Base-by-base conservation (phyloP, 1,140 invertebrate genomes). In the Globodera rostochiensis region DNA sequence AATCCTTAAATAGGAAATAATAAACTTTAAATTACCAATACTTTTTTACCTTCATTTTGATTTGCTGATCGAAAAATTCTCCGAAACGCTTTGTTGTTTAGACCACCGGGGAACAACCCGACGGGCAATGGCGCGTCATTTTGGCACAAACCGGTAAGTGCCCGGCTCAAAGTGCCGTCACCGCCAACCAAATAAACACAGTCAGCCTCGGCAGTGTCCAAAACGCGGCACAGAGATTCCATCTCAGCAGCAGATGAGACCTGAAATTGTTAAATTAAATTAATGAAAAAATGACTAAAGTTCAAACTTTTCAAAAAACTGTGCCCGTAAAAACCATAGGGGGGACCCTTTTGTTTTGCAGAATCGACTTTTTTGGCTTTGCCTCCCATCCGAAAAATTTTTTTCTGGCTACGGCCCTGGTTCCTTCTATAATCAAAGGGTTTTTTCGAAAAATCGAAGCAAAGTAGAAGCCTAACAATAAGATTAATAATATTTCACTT, bases 51-150 rank as follows among this genome's bases (percentile, higher is more conserved):
- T 69, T 49, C 25, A 36, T 46, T 47, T 36, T 70, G 19, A 13
- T 76, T 76, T n/a, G 45, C 8, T 69, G 66, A 78, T 70, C 25
- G 50, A 46, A 78, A 70, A 8, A 78, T 71, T 36, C 46, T 25
- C 36, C 49, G 21, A 69, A 78, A 78, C 69, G 77, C 45, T 50
- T 50, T 74, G 69, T 84, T 84, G 6, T 57, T n/a, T 21, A 66
- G 49, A n/a, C 83, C 83, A 53, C 83, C 83, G 8, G 83, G 83
- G 53, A 84, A 84, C 5, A 85, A 36, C 7, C 83, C 77, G 45
- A 84, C 50, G 9, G 83, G 83, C 69, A 78, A 75, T 46, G 46
- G 80, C 36, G 25, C 74, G 19, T 11, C 45, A 15, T 82, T 82
- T 69, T 75, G 46, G 50, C 64, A 49, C 3, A 84, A 66, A 19